Evolutionary conservation across 2,113 vertebrate species (phyloP).

Genomic region (Laterallus jamaicensis): DNA sequence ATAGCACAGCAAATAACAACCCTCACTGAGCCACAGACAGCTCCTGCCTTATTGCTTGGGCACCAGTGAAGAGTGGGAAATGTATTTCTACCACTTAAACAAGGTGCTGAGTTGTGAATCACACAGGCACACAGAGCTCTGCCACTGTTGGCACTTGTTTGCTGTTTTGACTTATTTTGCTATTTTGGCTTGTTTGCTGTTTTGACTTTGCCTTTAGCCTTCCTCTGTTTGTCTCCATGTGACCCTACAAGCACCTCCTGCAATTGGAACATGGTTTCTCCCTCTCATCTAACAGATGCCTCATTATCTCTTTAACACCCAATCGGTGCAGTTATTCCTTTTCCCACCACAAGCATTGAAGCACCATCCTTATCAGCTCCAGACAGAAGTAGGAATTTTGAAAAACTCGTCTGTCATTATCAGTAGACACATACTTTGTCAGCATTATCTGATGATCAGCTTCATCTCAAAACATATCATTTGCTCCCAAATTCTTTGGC

Average conservation of each 20-base stretch:
- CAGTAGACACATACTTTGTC: background rate
- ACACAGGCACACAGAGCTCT: background rate
- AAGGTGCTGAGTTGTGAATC: background rate
- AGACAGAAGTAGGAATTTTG: background rate
- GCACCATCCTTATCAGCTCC: background rate
- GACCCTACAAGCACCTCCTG: background rate
- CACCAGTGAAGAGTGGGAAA: background rate
- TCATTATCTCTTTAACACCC: background rate
- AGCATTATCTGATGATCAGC: background rate
- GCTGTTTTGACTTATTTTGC: background rate
- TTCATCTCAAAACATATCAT: background rate
- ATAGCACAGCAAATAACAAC: background rate
- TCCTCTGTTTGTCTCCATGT: background rate
- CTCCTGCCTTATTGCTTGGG: background rate
- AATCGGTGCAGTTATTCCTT: background rate
- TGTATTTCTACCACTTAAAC: background rate
- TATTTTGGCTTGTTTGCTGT: background rate
- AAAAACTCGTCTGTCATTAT: background rate
- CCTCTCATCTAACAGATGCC: background rate
- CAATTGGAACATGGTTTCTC: background rate
- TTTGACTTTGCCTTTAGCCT: background rate
- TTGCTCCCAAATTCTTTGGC: background rate
- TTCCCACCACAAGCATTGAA: background rate
- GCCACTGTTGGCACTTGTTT: background rate
- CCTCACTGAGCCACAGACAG: background rate